Evolutionary conservation across 2,888 invertebrate genomes (phyloP).

Genomic region (Dynastes hyllus): DNA sequence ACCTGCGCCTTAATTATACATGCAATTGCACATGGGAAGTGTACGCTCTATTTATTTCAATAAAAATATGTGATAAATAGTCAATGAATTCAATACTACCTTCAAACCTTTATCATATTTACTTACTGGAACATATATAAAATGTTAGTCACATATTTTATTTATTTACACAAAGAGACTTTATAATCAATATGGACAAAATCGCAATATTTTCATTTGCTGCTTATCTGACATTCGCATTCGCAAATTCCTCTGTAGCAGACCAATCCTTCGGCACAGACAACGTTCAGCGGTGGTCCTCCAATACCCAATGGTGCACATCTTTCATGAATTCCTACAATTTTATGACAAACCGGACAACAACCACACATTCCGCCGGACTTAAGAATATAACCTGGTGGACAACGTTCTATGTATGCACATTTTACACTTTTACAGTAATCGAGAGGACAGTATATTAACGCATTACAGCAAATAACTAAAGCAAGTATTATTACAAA

Average conservation of each 20-base stretch:
- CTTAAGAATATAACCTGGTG: background rate
- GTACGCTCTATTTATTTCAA: too few species aligned
- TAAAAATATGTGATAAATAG: too few species aligned
- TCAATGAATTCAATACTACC: too few species aligned
- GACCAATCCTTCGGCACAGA: background rate
- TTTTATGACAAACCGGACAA: conserved; percentile 2
- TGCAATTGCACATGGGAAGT: too few species aligned
- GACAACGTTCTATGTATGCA: background rate
- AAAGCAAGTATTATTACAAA: background rate
- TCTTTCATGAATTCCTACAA: background rate
- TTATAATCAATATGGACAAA: too few species aligned
- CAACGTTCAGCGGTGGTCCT: background rate
- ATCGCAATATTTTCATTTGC: too few species aligned
- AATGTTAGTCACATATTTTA: too few species aligned
- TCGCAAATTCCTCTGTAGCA: background rate
- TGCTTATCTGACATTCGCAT: background rate
- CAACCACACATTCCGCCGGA: background rate
- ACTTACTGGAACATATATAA: too few species aligned
- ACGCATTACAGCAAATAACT: background rate
- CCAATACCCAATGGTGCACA: background rate
- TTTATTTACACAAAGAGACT: too few species aligned
- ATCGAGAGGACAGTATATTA: background rate
- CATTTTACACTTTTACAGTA: background rate
- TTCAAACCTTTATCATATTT: too few species aligned
- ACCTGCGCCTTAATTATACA: too few species aligned